A percentile compares a stretch with the other conserved stretches of the same genome.
Evolutionary conservation across 2,113 vertebrate species (phyloP).

Genomic region (Micromys minutus): DNA sequence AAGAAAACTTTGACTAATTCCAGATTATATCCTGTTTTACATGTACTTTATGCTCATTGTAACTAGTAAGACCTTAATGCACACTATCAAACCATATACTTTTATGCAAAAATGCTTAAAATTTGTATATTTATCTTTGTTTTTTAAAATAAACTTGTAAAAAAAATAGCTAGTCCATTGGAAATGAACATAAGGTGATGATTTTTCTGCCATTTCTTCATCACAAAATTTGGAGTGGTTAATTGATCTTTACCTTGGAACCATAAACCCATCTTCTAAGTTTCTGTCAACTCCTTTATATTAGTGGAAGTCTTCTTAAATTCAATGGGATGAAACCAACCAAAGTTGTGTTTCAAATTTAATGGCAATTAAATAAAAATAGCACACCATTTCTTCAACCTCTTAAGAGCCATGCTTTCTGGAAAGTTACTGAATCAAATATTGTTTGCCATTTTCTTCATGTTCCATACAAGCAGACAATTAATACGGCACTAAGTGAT

Average conservation of each 20-base stretch:
- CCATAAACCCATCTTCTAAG: neutral
- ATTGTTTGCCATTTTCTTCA: neutral
- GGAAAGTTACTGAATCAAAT: constrained; percentile 2
- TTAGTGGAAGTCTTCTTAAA: constrained; percentile 48
- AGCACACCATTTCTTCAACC: constrained; percentile 20
- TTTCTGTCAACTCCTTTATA: constrained; percentile 24
- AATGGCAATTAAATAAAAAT: neutral
- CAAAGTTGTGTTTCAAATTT: constrained; percentile 30
- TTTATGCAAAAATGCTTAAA: too few species aligned
- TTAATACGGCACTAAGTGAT: constrained; percentile 10
- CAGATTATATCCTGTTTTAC: too few species aligned
- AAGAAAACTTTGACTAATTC: too few species aligned
- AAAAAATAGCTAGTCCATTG: constrained; percentile 61
- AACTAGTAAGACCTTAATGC: too few species aligned
- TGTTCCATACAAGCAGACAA: neutral
- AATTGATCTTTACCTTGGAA: constrained; percentile 16
- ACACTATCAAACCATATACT: too few species aligned
- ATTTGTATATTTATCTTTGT: too few species aligned
- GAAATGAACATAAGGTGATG: constrained; percentile 67
- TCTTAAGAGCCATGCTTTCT: neutral
- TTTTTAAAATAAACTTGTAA: too few species aligned
- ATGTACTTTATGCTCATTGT: too few species aligned
- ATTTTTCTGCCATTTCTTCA: constrained; percentile 37
- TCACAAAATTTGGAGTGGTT: constrained; percentile 40
- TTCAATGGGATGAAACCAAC: neutral